Base-by-base conservation (phyloP, 2,113 vertebrate genomes). In the Oceanodroma tethys region DNA sequence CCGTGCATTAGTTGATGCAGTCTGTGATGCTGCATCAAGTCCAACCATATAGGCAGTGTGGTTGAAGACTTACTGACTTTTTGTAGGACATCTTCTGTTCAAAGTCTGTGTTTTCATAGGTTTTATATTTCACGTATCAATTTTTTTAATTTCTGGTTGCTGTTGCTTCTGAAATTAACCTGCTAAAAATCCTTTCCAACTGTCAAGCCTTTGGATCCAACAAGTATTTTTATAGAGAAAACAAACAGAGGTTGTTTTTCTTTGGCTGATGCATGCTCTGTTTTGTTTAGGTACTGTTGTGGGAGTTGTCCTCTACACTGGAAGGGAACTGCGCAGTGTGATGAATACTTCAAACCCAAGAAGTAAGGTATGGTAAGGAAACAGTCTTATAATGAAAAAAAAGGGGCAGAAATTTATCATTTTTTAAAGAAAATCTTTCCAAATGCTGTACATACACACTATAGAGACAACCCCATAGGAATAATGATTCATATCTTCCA, bases 341-440 rank as follows among this genome's bases (percentile, higher is more conserved):
- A 99, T 99, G 99, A 99, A 99, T 45, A 99, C 99, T 38, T 99
- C 99, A 32, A 99, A 99, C 94, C 99, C 99, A 6, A 98, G 99
- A 36, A 99, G 99, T 91, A 99, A 99, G 99, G 99, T 99, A 98
- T 34, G 84, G 93, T 91, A 87, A 18, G 27, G 9, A 58, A 50
- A 36, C 19, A 55, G 75, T 29, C 34, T 58, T 75, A 2, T 2
- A n/a, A 34, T 59, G 29, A 67, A 68, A 30, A 63, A 34, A 27
- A 90, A 60, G 16, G 30, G 30, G 19, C 32, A 88, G 30, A 91
- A 80, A 76, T 26, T 0, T 20, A 18, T 47, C 0, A 4, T 15
- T 72, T 81, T 47, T 50, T 21, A 4, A 55, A 78, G 34, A 34
- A 75, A 36, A 68, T 30, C 26, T 13, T 60, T 94, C 20, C 50